Evolutionary conservation across 2,113 vertebrate genomes (phyloP).

Genomic region (Orientallactaga bullata): DNA sequence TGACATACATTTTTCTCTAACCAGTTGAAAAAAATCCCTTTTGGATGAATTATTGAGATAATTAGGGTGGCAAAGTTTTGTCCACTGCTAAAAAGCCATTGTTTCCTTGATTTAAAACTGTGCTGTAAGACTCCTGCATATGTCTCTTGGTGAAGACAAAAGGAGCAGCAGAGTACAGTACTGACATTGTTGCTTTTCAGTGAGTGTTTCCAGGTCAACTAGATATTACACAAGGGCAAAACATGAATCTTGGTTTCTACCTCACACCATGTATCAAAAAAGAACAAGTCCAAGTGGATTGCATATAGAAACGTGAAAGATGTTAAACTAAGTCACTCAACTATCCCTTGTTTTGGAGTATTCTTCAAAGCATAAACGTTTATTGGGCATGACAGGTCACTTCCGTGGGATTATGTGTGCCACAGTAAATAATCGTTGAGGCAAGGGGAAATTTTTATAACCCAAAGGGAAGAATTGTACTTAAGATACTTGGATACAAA

Average conservation of each 20-base stretch:
- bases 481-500: not conserved
- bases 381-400: not conserved
- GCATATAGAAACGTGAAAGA: not conserved
- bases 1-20: constrained; percentile 33
- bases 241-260: not conserved
- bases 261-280: not conserved
- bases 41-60: constrained; percentile 42
- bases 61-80: not conserved
- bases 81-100: constrained; percentile 42
- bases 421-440: not conserved
- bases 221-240: not conserved
- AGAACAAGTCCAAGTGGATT: not conserved
- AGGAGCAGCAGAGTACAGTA: not conserved
- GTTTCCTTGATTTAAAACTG: constrained; percentile 5
- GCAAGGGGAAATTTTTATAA: not conserved
- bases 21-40: not conserved
- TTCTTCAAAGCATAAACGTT: not conserved
- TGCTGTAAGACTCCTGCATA: not conserved
- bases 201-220: not conserved
- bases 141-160: not conserved
- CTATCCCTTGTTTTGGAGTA: not conserved
- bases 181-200: not conserved
- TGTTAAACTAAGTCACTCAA: not conserved
- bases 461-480: not conserved
- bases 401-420: not conserved